Base-by-base conservation (phyloP, 2,888 invertebrate genomes). In the Brachyptera risi region DNA sequence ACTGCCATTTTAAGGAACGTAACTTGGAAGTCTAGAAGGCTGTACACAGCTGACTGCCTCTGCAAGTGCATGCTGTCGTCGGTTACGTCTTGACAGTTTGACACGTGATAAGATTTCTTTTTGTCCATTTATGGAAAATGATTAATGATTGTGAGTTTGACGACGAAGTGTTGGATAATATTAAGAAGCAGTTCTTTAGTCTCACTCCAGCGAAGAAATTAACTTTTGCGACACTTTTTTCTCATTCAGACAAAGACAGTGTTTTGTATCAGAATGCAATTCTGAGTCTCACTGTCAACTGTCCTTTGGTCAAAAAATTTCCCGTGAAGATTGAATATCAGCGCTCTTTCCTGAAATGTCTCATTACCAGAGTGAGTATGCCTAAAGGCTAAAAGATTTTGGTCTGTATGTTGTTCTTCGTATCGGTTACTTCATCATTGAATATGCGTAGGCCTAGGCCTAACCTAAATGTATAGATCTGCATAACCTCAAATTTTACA, bases 271-370 rank as follows among this genome's bases (percentile, higher is more conserved):
- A 90, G 72, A 76, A 81, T 66, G 66, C 68, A 49, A 76, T 90
- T 56, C 68, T 88, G 11, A 73, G 81, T 15, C 71, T 73, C 49
- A 90, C 88, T 11, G 74, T 87, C 9, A 74, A 80, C 42, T 80
- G 77, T 66, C 66, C 75, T 5, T 68, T 83, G 37, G 73, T 85
- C 62, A 72, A 78, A 68, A 76, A 79, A 63, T 83, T 81, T 73
- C 88, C 90, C 1, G 68, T 87, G 3, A 85, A 82, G 66, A 70
- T 73, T 42, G 76, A 79, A 37, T 90, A 88, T 71, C 81, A 82
- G 65, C 79, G 78, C 69, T 74, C 79, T 27, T 90, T 88, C 74
- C 73, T 90, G 11, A 90, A 87, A 71, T 76, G 76, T 65, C 66
- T 88, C 1, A 79, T 90, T 56, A 68, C 74, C n/a, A 70, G 75